These are phyloP conservation scores for Neodiprion fabricii DNA, from an alignment of 1,140 invertebrate genomes.

Conservation along the genomic window DNA sequence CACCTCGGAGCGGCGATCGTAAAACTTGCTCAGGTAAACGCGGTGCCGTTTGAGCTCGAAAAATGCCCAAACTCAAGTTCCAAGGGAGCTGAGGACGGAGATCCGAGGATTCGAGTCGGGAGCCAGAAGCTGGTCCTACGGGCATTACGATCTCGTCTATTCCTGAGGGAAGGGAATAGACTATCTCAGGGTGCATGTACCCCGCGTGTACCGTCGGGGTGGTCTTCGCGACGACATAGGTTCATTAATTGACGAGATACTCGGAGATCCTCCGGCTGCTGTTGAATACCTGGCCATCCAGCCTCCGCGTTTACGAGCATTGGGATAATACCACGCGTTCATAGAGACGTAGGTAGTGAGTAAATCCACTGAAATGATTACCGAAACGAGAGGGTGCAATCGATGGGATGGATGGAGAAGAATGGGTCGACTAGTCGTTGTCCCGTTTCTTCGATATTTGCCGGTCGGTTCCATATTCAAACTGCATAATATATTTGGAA, in stretches of 20 bases:
- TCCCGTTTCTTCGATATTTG: too few relatives aligned
- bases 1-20: slow-evolving; percentile 62
- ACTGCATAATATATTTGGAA: too few relatives aligned
- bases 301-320: neutral
- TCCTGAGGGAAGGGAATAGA: slow-evolving; percentile 16
- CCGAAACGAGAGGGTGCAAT: too few relatives aligned
- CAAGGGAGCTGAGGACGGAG: neutral
- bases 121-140: neutral
- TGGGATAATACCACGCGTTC: too few relatives aligned
- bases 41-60: slow-evolving; percentile 53
- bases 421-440: too few relatives aligned
- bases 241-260: slow-evolving; percentile 59
- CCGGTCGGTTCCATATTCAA: too few relatives aligned
- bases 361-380: too few relatives aligned
- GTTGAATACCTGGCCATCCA: neutral
- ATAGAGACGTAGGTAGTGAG: too few relatives aligned
- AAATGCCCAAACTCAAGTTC: neutral
- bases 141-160: slow-evolving; percentile 7
- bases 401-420: too few relatives aligned
- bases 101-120: neutral
- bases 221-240: slow-evolving; percentile 55
- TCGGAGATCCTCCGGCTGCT: slow-evolving; percentile 8
- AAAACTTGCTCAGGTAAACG: slow-evolving; percentile 60
- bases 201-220: slow-evolving; percentile 52
- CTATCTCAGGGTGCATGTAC: slow-evolving; percentile 38